A percentile compares a stretch with the other conserved stretches of the same genome.
These are phyloP conservation scores for Capromys pilorides DNA, from an alignment of 2,797 vertebrate species.

Conservation along the genomic window DNA sequence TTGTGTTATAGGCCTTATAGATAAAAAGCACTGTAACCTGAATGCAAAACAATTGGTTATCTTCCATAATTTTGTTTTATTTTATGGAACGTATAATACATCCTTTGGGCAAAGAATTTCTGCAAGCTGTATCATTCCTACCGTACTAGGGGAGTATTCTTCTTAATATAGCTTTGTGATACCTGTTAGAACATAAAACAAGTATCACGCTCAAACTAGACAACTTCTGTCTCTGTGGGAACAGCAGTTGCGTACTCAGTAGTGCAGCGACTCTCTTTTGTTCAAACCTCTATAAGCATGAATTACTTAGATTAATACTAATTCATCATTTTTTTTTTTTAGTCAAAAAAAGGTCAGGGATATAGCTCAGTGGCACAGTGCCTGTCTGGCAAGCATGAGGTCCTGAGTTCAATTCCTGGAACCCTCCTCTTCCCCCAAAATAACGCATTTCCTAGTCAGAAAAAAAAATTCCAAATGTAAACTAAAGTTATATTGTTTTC, in stretches of 20 bases:
- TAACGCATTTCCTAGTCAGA: too few species aligned
- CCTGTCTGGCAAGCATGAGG: too few species aligned
- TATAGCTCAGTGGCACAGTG: too few species aligned
- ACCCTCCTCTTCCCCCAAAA: too few species aligned
- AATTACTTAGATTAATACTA: neutral
- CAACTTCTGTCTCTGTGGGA: too few species aligned
- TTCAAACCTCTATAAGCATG: too few species aligned
- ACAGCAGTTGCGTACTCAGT: neutral
- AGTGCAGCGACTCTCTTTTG: too few species aligned
- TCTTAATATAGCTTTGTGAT: neutral
- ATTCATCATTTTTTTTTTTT: neutral
- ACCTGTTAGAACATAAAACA: neutral
- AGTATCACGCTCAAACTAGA: rapidly evolving
- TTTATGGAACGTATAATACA: neutral
- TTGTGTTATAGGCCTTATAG: neutral
- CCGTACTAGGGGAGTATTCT: neutral
- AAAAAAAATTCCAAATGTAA: neutral
- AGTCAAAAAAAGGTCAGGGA: too few species aligned
- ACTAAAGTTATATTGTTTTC: neutral
- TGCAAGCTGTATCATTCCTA: neutral
- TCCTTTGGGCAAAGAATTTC: neutral
- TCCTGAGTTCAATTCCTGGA: too few species aligned
- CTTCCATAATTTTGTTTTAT: neutral
- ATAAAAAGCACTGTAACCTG: neutral
- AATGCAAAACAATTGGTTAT: too few species aligned